These are phyloP conservation scores for Dioctria linearis DNA, from an alignment of 2,888 invertebrate species.

Conservation along the genomic window DNA sequence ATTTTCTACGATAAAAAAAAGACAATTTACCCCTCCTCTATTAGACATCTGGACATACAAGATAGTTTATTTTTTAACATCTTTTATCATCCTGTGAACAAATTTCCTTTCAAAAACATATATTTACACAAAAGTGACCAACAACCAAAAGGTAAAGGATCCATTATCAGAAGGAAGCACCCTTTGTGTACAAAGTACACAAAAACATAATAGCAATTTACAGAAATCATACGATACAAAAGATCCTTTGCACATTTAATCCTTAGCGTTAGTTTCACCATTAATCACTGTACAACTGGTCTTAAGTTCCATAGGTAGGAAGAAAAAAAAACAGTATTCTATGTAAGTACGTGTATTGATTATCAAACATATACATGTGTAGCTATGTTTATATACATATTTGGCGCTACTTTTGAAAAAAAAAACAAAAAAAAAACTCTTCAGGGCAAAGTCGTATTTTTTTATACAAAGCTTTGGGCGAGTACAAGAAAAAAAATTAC, in stretches of 20 bases:
- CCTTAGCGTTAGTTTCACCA: slow-evolving; percentile 17
- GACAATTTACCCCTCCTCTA: too few species aligned
- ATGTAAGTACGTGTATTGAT: not conserved
- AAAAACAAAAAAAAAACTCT: not conserved
- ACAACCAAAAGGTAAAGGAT: slow-evolving; percentile 20
- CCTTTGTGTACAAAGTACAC: slow-evolving; percentile 4
- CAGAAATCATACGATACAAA: slow-evolving; percentile 38
- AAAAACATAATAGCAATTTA: slow-evolving; percentile 18
- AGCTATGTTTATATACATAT: not conserved
- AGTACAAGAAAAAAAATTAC: slow-evolving; percentile 16
- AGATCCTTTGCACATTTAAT: not conserved
- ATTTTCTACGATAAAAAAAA: too few species aligned
- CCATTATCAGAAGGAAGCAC: slow-evolving; percentile 32
- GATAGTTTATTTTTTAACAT: not conserved
- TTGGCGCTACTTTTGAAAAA: slow-evolving; percentile 5
- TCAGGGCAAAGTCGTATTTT: not conserved
- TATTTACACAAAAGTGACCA: slow-evolving; percentile 1
- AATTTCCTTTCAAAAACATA: slow-evolving; percentile 13
- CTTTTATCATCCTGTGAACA: slow-evolving; percentile 20
- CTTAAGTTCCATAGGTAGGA: not conserved
- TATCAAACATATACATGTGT: too few species aligned
- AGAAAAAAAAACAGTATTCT: not conserved
- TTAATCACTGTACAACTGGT: slow-evolving; percentile 20
- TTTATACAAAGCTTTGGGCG: slow-evolving; percentile 12
- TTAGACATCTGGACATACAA: too few species aligned